Conservation (phyloP, 2,797 vertebrate species). For the Sebastes baramenuke region DNA sequence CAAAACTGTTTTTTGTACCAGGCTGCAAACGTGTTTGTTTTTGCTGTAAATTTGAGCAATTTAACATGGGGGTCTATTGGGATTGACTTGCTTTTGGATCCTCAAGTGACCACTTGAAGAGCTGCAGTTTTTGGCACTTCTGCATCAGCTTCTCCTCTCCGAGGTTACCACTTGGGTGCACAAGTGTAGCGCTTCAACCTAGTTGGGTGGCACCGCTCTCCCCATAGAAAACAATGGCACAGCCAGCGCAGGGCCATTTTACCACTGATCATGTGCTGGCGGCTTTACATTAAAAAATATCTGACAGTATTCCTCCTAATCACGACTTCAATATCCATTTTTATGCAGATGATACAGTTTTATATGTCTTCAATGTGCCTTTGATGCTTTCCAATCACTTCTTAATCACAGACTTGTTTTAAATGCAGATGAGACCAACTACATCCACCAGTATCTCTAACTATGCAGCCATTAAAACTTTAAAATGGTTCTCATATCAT, state of each 20-base stretch:
- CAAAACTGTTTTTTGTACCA: too few species aligned
- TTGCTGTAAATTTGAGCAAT: too few species aligned
- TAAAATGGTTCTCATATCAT: background rate
- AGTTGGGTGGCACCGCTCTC: too few species aligned
- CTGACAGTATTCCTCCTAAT: background rate
- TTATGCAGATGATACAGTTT: background rate
- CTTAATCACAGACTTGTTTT: background rate
- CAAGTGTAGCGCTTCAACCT: too few species aligned
- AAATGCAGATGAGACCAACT: background rate
- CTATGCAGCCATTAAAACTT: background rate
- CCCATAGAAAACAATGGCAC: too few species aligned
- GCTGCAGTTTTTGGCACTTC: too few species aligned
- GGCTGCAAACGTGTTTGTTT: too few species aligned
- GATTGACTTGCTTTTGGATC: too few species aligned
- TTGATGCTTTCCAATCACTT: background rate
- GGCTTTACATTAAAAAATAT: background rate
- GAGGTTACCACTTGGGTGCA: too few species aligned
- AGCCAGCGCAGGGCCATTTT: too few species aligned
- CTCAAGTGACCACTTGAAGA: too few species aligned
- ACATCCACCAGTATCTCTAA: background rate
- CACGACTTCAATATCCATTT: background rate
- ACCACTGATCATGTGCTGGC: rapidly evolving
- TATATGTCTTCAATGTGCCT: background rate
- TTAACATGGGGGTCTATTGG: rapidly evolving
- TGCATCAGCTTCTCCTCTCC: too few species aligned